Conservation (phyloP, 1,140 invertebrate species). For the Drosophila sturtevanti region DNA sequence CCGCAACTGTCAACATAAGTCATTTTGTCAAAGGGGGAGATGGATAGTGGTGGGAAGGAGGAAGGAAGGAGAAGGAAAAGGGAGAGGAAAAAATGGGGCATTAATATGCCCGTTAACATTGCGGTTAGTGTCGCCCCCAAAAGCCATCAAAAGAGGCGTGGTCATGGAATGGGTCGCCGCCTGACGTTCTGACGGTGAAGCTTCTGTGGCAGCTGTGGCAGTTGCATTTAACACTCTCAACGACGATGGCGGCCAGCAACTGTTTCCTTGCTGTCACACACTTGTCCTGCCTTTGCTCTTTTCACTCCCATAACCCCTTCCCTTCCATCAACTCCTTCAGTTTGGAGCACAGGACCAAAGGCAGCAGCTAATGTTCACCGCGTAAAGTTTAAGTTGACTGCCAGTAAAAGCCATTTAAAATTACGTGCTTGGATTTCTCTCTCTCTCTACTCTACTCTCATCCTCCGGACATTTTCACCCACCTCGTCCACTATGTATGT, state of each 20-base stretch:
- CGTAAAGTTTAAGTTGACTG: constrained; percentile 78
- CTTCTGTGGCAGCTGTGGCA: constrained; percentile 65
- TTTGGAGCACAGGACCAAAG: constrained; percentile 3
- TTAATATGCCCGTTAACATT: constrained; percentile 77
- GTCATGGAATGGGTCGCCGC: constrained; percentile 33
- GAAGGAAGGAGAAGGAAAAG: not conserved
- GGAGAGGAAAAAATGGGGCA: constrained; percentile 53
- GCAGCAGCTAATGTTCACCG: constrained; percentile 61
- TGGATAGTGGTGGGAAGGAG: not conserved
- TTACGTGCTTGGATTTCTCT: constrained; percentile 75
- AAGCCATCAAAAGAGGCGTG: constrained; percentile 4
- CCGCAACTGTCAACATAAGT: constrained; percentile 57
- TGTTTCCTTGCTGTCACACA: constrained; percentile 22
- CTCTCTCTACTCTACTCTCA: constrained; percentile 5
- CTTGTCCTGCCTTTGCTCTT: not conserved
- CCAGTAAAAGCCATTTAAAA: constrained; percentile 81
- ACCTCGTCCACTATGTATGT: not conserved
- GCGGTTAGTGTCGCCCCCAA: constrained; percentile 57
- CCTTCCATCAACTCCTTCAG: constrained; percentile 9
- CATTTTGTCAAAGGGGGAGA: constrained; percentile 17
- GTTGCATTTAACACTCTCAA: constrained; percentile 76
- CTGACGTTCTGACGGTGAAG: constrained; percentile 21
- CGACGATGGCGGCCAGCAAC: constrained; percentile 38
- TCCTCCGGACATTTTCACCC: not conserved
- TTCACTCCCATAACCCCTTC: not conserved